phyloP scores from a whole-genome alignment of 1,140 invertebrate genomes.

The Globodera ellingtonae region DNA sequence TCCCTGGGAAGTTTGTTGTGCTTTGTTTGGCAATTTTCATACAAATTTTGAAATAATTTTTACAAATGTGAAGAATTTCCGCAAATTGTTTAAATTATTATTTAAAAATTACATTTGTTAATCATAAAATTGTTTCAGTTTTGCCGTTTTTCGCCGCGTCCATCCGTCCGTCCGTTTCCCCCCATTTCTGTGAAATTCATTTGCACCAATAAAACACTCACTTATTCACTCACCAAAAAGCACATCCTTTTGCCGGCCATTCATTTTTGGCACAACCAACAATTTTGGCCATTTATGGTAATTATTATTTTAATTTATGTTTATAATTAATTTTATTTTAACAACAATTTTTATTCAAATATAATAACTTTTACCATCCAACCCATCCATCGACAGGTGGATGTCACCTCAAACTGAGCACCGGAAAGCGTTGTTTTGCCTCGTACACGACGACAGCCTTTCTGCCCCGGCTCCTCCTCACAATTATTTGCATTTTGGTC shows the following conservation, averaged over 20 bases:
- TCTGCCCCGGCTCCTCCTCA: not conserved
- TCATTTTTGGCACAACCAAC: not conserved
- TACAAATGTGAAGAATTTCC: too few species aligned
- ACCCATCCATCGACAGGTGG: not conserved
- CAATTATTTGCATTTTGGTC: not conserved
- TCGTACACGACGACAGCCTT: not conserved
- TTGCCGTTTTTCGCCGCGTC: not conserved
- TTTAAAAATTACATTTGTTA: not conserved
- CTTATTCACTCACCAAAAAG: not conserved
- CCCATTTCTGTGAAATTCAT: not conserved
- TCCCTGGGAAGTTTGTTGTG: too few species aligned
- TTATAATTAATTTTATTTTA: not conserved
- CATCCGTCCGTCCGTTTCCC: not conserved
- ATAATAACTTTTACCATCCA: not conserved
- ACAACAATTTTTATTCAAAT: not conserved
- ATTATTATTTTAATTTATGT: not conserved
- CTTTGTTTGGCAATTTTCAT: not conserved
- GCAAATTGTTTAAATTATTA: not conserved
- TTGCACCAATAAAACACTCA: not conserved
- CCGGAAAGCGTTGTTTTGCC: not conserved
- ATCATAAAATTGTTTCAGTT: too few species aligned
- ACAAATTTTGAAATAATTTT: not conserved
- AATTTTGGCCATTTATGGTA: conserved; percentile 5
- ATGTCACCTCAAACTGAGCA: not conserved
- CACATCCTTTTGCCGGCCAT: not conserved